Conservation (phyloP, 2,113 vertebrate species). For the Shinisaurus crocodilurus region DNA sequence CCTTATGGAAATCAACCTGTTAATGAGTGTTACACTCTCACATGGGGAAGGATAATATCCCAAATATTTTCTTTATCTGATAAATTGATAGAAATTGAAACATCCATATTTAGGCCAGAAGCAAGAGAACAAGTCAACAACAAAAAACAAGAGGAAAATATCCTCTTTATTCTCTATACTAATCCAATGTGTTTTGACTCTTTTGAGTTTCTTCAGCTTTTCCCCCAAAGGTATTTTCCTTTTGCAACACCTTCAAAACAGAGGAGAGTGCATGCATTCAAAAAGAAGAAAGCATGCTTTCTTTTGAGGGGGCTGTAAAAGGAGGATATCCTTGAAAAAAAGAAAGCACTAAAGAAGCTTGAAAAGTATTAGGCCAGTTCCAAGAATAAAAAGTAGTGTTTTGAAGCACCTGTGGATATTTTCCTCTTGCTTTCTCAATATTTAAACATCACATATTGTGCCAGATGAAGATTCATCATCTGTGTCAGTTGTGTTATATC, state of each 20-base stretch:
- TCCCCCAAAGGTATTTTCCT: not conserved
- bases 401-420: not conserved
- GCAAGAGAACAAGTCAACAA: not conserved
- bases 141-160: not conserved
- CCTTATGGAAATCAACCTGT: not conserved
- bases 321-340: not conserved
- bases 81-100: not conserved
- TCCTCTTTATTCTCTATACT: not conserved
- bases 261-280: not conserved
- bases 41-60: not conserved
- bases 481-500: constrained; percentile 52
- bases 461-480: constrained; percentile 43
- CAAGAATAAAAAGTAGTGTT: not conserved
- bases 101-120: not conserved
- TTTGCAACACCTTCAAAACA: not conserved
- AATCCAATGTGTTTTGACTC: not conserved
- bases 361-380: not conserved
- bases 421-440: not conserved
- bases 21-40: not conserved
- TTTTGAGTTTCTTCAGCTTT: not conserved
- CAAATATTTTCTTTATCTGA: not conserved
- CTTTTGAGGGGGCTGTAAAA: not conserved
- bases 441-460: constrained; percentile 24
- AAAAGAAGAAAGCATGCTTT: not conserved
- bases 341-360: not conserved